Evolutionary conservation across 2,888 invertebrate genomes (phyloP).

Genomic region (Andrena haemorrhoa): DNA sequence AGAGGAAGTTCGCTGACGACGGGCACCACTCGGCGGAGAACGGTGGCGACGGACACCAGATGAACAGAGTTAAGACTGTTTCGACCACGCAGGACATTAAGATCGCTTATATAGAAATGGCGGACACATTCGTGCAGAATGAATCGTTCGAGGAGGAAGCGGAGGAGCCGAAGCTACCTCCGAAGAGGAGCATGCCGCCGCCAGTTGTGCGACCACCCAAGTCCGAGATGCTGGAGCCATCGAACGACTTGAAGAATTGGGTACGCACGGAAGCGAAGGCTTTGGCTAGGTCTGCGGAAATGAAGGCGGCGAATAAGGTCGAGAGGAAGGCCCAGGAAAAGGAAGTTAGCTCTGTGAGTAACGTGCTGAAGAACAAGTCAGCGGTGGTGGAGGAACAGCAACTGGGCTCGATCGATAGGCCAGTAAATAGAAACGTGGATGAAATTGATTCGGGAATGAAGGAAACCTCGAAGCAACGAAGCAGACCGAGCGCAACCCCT

Average conservation of each 20-base stretch:
- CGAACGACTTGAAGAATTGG: slow-evolving; percentile 81
- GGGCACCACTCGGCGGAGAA: slow-evolving; percentile 69
- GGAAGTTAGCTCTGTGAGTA: not conserved
- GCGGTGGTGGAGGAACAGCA: slow-evolving; percentile 44
- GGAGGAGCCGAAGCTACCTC: slow-evolving; percentile 85
- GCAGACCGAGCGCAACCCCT: slow-evolving; percentile 30
- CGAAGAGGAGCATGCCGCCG: slow-evolving; percentile 85
- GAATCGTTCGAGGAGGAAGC: slow-evolving; percentile 81
- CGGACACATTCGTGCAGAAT: slow-evolving; percentile 84
- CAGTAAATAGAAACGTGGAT: slow-evolving; percentile 26
- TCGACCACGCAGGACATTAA: slow-evolving; percentile 72
- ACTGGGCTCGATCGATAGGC: slow-evolving; percentile 14
- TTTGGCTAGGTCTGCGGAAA: slow-evolving; percentile 57
- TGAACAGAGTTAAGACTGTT: not conserved
- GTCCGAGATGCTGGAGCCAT: slow-evolving; percentile 77
- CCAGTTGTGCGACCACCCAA: slow-evolving; percentile 85
- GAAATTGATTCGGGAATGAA: slow-evolving; percentile 26
- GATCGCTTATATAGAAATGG: slow-evolving; percentile 81
- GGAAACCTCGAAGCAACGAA: slow-evolving; percentile 39
- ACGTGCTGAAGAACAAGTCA: slow-evolving; percentile 11
- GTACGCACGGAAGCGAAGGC: slow-evolving; percentile 78
- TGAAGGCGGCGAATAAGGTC: slow-evolving; percentile 33
- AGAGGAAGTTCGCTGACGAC: slow-evolving; percentile 88
- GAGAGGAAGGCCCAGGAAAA: slow-evolving; percentile 38
- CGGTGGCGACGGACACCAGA: slow-evolving; percentile 23